Conservation (phyloP, 1,140 invertebrate species). For the Macrotrachela quadricornifera region DNA sequence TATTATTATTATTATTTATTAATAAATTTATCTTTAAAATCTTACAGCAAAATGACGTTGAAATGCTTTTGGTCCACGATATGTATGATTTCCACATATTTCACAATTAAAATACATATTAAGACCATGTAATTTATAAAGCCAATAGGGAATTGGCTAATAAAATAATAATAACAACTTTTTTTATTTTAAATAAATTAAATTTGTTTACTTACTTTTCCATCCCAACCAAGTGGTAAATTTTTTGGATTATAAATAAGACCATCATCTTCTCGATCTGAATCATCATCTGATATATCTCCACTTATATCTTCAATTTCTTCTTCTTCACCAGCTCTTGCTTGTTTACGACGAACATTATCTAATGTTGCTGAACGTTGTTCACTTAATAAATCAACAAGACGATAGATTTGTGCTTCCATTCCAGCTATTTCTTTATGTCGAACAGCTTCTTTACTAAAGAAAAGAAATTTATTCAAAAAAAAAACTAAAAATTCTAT, state of each 20-base stretch:
- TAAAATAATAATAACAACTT: conserved; percentile 20
- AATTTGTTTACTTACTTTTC: conserved; percentile 44
- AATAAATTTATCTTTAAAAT: conserved; percentile 12
- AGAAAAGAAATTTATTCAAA: conserved; percentile 5
- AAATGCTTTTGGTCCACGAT: conserved; percentile 99
- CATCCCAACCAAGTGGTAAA: conserved; percentile 93
- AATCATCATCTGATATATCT: conserved; percentile 36
- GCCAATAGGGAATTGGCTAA: conserved; percentile 89
- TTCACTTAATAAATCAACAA: conserved; percentile 44
- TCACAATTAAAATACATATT: conserved; percentile 98
- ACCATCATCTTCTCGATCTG: conserved; percentile 59
- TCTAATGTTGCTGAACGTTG: conserved; percentile 76
- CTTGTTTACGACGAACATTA: conserved; percentile 92
- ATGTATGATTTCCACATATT: conserved; percentile 97
- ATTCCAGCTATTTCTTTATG: conserved; percentile 45
- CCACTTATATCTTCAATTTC: conserved; percentile 63
- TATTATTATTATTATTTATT: conserved; percentile 11
- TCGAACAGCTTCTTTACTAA: conserved; percentile 24
- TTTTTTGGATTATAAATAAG: conserved; percentile 99
- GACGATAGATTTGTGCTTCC: conserved; percentile 67
- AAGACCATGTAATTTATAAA: conserved; percentile 93
- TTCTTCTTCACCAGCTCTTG: conserved; percentile 56
- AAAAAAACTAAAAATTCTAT: neutral
- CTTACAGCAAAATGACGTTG: conserved; percentile 73
- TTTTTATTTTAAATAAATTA: neutral